These are phyloP conservation scores for Megalonaias nervosa DNA, from an alignment of 1,140 invertebrate genomes.

Conservation along the genomic window DNA sequence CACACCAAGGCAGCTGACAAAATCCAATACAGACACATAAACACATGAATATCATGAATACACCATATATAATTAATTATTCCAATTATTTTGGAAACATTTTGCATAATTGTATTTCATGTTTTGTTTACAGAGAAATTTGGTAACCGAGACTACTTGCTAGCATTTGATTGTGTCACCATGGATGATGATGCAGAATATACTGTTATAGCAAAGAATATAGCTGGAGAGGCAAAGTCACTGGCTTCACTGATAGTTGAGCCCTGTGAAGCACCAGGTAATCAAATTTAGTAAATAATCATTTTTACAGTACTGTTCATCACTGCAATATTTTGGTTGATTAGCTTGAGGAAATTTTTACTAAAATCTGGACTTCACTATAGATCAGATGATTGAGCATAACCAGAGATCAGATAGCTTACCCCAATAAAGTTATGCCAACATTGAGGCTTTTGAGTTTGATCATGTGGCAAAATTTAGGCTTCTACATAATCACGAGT, in stretches of 20 bases:
- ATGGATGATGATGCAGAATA: constrained; percentile 70
- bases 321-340: neutral
- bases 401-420: neutral
- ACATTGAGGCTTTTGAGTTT: too few relatives aligned
- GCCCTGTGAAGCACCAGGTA: constrained; percentile 47
- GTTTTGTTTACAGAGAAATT: constrained; percentile 58
- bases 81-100: neutral
- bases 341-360: neutral
- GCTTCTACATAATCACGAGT: too few relatives aligned
- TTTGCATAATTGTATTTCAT: neutral
- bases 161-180: constrained; percentile 61
- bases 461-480: too few relatives aligned
- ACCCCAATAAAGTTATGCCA: neutral
- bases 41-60: neutral
- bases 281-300: neutral
- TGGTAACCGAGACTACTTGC: constrained; percentile 68
- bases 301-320: neutral
- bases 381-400: neutral
- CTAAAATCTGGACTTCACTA: neutral
- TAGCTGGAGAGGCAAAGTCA: constrained; percentile 61
- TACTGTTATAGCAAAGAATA: constrained; percentile 62
- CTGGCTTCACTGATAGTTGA: constrained; percentile 67
- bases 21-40: neutral
- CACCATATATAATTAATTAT: neutral
- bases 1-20: neutral